A percentile compares a stretch with the other conserved stretches of the same genome.
Evolutionary conservation across 2,888 invertebrate genomes (phyloP).

Genomic region (Tenthredo distinguenda): DNA sequence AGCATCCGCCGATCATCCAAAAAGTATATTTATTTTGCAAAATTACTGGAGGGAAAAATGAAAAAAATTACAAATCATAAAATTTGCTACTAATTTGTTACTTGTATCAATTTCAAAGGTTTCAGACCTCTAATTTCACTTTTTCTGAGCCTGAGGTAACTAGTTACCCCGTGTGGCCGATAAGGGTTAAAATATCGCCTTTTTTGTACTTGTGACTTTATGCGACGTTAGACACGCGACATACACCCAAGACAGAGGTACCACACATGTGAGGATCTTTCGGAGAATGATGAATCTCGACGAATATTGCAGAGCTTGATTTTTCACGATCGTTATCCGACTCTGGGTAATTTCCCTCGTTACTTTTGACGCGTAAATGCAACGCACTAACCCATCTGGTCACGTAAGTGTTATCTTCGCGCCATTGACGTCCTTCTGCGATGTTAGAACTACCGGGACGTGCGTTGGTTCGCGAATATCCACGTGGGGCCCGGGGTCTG

Average conservation of each 20-base stretch:
- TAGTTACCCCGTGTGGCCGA: no score
- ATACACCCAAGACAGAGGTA: not conserved
- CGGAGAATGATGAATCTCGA: not conserved
- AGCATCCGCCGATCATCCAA: no score
- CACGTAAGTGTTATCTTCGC: conserved; percentile 51
- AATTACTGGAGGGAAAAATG: no score
- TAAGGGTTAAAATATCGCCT: no score
- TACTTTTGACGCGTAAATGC: conserved; percentile 43
- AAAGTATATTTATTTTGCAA: no score
- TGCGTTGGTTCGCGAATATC: conserved; percentile 40
- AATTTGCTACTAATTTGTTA: no score
- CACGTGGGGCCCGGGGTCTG: not conserved
- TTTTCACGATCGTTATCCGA: not conserved
- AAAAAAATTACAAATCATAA: no score
- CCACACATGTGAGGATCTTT: not conserved
- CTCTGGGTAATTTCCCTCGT: not conserved
- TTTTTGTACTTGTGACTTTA: no score
- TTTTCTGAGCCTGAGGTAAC: no score
- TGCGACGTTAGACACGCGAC: no score
- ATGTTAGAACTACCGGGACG: conserved; percentile 30
- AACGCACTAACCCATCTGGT: conserved; percentile 45
- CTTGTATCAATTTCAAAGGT: no score
- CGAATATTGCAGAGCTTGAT: not conserved
- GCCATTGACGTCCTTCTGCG: conserved; percentile 37
- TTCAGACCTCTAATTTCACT: no score